phyloP scores from a whole-genome alignment of 2,113 vertebrate species.

The Lophius piscatorius region DNA sequence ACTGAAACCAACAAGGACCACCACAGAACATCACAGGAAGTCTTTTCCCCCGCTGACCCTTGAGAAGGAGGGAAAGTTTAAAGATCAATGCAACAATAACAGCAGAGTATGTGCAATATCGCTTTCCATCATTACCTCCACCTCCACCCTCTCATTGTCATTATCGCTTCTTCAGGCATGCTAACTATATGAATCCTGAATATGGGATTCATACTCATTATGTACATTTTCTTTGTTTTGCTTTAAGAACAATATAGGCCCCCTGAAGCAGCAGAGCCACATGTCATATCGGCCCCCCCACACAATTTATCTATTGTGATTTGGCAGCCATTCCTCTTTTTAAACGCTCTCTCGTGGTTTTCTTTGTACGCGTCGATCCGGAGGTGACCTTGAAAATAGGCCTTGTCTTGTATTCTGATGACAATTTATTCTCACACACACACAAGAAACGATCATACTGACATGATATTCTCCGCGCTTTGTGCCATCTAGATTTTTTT shows the following conservation, averaged over 20 bases:
- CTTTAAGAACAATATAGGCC: conserved; percentile 30
- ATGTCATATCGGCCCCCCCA: conserved; percentile 44
- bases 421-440: conserved; percentile 62
- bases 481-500: conserved; percentile 12
- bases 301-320: conserved; percentile 66
- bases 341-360: conserved; percentile 73
- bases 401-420: conserved; percentile 62
- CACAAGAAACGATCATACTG: conserved; percentile 46
- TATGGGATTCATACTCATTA: conserved; percentile 44
- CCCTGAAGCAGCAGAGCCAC: conserved; percentile 49
- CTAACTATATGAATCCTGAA: too few species aligned
- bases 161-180: too few species aligned
- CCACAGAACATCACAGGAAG: too few species aligned
- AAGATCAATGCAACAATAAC: too few species aligned
- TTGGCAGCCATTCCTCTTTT: conserved; percentile 72
- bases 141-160: too few species aligned
- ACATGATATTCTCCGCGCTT: conserved; percentile 55
- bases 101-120: too few species aligned
- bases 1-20: too few species aligned
- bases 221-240: conserved; percentile 49
- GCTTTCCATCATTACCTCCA: too few species aligned
- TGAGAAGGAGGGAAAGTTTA: too few species aligned
- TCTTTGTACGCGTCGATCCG: conserved; percentile 60
- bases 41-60: too few species aligned
- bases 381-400: conserved; percentile 70